Evolutionary conservation across 2,888 invertebrate genomes (phyloP).

Genomic region (Hydrotaea cyrtoneurina): DNA sequence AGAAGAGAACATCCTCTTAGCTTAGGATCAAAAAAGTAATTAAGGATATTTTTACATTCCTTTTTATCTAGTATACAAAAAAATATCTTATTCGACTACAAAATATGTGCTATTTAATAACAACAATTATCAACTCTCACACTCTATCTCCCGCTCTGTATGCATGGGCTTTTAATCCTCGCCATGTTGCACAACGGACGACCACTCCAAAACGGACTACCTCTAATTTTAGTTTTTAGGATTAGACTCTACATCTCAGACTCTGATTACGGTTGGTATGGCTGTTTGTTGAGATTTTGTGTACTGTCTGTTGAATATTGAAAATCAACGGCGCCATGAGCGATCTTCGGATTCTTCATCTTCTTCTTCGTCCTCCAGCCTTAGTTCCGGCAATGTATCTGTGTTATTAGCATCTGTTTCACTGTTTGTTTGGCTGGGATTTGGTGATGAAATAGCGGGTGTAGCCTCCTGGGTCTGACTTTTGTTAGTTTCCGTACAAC

Average conservation of each 20-base stretch:
- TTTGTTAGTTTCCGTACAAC: slow-evolving; percentile 67
- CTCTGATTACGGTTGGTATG: slow-evolving; percentile 67
- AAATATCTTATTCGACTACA: slow-evolving; percentile 58
- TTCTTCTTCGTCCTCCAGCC: slow-evolving; percentile 91
- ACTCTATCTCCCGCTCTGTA: slow-evolving; percentile 44
- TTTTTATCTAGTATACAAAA: slow-evolving; percentile 62
- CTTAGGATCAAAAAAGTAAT: slow-evolving; percentile 55
- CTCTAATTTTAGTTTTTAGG: slow-evolving; percentile 20
- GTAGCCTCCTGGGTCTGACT: slow-evolving; percentile 46
- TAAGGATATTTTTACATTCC: slow-evolving; percentile 52
- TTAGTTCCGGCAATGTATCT: slow-evolving; percentile 83
- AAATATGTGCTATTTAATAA: slow-evolving; percentile 66
- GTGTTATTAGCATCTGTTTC: slow-evolving; percentile 75
- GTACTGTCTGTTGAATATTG: slow-evolving; percentile 56
- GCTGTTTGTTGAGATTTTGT: slow-evolving; percentile 44
- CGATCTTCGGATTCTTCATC: slow-evolving; percentile 93
- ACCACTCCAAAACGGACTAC: slow-evolving; percentile 19
- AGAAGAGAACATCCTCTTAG: slow-evolving; percentile 49
- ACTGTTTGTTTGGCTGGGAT: slow-evolving; percentile 69
- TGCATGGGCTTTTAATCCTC: not conserved
- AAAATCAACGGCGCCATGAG: slow-evolving; percentile 93
- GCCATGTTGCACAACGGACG: not conserved
- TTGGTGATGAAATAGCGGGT: slow-evolving; percentile 42
- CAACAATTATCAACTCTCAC: slow-evolving; percentile 59
- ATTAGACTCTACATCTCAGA: slow-evolving; percentile 68